Base-by-base conservation (phyloP, 2,888 invertebrate genomes). In the Drosophila pullipes region DNA sequence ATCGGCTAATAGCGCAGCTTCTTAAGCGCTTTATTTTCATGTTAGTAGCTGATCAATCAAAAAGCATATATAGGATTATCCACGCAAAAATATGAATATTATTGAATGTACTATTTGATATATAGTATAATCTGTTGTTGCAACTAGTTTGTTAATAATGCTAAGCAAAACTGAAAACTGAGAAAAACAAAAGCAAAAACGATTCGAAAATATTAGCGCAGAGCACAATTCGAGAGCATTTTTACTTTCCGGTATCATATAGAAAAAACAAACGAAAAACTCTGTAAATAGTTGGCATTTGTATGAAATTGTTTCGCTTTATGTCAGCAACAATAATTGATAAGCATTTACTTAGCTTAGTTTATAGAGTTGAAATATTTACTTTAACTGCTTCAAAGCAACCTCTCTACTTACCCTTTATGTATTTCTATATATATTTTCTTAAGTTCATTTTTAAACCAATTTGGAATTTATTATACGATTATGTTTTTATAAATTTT, bases 331-430 rank as follows among this genome's bases (percentile, higher is more conserved):
- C 58, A 69, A 67, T 53, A 65, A 68, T 71, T 76, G 30, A 52
- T 70, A 78, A 83, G 83, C 81, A 82, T 82, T 82, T 83, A 83
- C 58, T 63, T 80, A 82, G 76, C 61, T 81, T 76, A 76, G 64
- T 76, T 70, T 28, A 54, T 69, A 69, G 44, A 64, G 58, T 60
- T 69, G 52, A 66, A 70, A 54, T 18, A 52, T 74, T 59, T 61
- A 69, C 57, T 69, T 69, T 58, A 58, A 39, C 22, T 75, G 31
- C 30, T 31, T 50, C 44, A 53, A 37, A 49, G 50, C 41, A 50
- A 65, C 47, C 50, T 49, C 62, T 53, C 52, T 64, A 52, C 28
- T 44, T 60, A 60, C 10, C 25, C 31, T 25, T 47, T 47, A 52
- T n/a, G n/a, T 37, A 61, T 60, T 18, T 47, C 37, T 60, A 10